These are phyloP conservation scores for Eucera pruinosa DNA, from an alignment of 2,888 invertebrate species.

Conservation along the genomic window DNA sequence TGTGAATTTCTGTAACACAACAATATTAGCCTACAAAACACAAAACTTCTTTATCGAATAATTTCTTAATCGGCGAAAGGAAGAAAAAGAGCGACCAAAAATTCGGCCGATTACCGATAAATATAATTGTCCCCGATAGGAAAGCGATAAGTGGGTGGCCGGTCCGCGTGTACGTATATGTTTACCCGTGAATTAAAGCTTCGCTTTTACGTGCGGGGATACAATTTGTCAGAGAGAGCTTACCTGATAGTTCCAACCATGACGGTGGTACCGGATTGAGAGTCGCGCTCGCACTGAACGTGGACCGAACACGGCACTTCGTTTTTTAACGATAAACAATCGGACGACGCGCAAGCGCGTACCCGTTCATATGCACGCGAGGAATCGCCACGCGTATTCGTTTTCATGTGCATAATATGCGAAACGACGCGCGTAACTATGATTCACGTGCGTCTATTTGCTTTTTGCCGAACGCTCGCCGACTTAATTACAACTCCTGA, in stretches of 20 bases:
- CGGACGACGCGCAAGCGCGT: conserved; percentile 65
- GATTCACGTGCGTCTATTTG: conserved; percentile 34
- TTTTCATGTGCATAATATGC: conserved; percentile 32
- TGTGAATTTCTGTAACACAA: too few relatives aligned
- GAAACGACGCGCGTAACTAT: conserved; percentile 5
- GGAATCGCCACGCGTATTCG: conserved; percentile 34
- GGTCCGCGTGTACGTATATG: too few relatives aligned
- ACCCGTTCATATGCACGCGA: conserved; percentile 55
- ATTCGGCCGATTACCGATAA: too few relatives aligned
- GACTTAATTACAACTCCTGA: background rate
- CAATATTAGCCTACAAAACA: too few relatives aligned
- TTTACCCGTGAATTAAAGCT: too few relatives aligned
- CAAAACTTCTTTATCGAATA: too few relatives aligned
- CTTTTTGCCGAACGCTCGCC: background rate
- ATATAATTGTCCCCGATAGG: too few relatives aligned
- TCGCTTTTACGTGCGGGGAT: too few relatives aligned
- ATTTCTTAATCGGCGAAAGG: too few relatives aligned
- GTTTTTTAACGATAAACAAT: conserved; percentile 72
- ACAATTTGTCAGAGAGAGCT: too few relatives aligned
- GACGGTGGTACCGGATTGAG: conserved; percentile 66
- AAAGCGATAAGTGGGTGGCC: too few relatives aligned
- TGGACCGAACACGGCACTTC: conserved; percentile 52
- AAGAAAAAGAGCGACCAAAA: too few relatives aligned
- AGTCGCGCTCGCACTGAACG: conserved; percentile 75
- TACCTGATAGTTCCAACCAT: conserved; percentile 79